A percentile compares a stretch with the other conserved stretches of the same genome.
Conservation (phyloP, 2,113 vertebrate species). For the Poeciliopsis retropinna region DNA sequence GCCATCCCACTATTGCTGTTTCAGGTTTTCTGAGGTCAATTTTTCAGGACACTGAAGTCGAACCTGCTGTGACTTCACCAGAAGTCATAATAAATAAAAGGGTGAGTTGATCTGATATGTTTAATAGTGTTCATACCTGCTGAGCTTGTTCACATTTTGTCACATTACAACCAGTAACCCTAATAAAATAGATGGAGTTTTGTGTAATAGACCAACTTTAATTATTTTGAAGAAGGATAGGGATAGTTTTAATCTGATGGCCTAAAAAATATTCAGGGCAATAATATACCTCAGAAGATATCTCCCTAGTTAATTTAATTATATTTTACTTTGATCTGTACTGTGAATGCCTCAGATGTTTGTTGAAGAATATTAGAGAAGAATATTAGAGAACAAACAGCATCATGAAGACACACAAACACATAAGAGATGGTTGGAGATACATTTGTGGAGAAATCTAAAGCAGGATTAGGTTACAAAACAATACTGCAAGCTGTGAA, state of each 20-base stretch:
- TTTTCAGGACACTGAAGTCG: slow-evolving; percentile 20
- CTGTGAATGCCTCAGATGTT: neutral
- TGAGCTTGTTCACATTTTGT: too few relatives aligned
- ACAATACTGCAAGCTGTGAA: neutral
- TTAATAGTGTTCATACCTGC: neutral
- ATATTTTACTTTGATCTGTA: too few relatives aligned
- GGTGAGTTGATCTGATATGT: slow-evolving; percentile 50
- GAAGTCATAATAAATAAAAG: slow-evolving; percentile 34
- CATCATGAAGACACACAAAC: neutral
- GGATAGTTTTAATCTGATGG: too few relatives aligned
- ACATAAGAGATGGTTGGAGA: neutral
- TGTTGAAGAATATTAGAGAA: neutral
- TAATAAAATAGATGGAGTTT: neutral
- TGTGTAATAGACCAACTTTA: neutral
- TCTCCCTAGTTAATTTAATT: too few relatives aligned
- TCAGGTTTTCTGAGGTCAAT: slow-evolving; percentile 56
- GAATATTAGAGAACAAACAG: neutral
- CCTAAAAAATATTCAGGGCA: too few relatives aligned
- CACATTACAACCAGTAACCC: too few relatives aligned
- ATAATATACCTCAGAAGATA: too few relatives aligned
- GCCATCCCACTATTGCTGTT: slow-evolving; percentile 57
- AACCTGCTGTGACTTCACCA: neutral
- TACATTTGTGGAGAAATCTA: neutral
- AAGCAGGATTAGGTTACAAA: neutral
- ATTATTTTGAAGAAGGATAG: neutral